phyloP scores from a whole-genome alignment of 2,888 invertebrate species.

The Strigamia transsilvanica region DNA sequence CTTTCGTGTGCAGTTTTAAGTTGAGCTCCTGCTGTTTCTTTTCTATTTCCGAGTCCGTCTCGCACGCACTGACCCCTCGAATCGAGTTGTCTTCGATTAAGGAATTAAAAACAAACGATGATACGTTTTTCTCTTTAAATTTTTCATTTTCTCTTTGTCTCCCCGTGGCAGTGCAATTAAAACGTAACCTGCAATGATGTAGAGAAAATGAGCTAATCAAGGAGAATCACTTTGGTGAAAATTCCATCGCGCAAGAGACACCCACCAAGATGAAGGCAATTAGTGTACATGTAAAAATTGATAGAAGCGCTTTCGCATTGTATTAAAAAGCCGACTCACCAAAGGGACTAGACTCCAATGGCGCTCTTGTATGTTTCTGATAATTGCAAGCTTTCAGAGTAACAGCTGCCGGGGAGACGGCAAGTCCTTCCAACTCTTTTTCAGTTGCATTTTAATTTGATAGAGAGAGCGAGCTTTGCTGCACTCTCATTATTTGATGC shows the following conservation, averaged over 20 bases:
- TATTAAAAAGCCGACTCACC: constrained; percentile 45
- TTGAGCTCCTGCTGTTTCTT: not conserved
- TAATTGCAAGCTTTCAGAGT: constrained; percentile 52
- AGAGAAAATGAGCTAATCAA: constrained; percentile 53
- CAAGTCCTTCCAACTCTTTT: constrained; percentile 31
- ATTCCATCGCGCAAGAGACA: constrained; percentile 48
- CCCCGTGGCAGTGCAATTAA: constrained; percentile 48
- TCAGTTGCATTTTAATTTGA: constrained; percentile 44
- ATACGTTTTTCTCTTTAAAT: not conserved
- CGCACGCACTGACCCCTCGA: constrained; percentile 28
- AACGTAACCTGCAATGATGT: constrained; percentile 52
- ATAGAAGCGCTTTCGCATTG: constrained; percentile 48
- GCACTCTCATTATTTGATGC: constrained; percentile 44
- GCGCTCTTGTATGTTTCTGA: constrained; percentile 43
- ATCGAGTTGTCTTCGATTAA: not conserved
- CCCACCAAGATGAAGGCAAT: constrained; percentile 52
- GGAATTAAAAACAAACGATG: not conserved
- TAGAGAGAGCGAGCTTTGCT: constrained; percentile 40
- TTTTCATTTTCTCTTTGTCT: constrained; percentile 21
- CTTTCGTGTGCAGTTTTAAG: constrained; percentile 5
- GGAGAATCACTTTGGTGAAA: constrained; percentile 51
- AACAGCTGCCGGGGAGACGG: constrained; percentile 49
- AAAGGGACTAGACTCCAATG: constrained; percentile 41
- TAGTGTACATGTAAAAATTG: constrained; percentile 52
- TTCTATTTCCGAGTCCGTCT: not conserved